phyloP scores from a whole-genome alignment of 2,797 vertebrate species.

The Platyrinchus mystaceus region DNA sequence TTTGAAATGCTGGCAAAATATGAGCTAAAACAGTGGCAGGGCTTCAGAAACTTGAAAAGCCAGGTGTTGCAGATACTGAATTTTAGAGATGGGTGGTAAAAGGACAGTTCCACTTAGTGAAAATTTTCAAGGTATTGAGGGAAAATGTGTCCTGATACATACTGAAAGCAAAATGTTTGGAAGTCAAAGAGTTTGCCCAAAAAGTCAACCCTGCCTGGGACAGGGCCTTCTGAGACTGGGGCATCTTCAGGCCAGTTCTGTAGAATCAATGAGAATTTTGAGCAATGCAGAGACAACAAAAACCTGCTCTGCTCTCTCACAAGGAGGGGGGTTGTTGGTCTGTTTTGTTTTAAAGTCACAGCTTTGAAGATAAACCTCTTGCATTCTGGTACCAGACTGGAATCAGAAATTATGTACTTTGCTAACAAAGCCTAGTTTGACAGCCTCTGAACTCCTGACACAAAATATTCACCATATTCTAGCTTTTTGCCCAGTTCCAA shows the following conservation, averaged over 20 bases:
- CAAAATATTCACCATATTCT: background rate
- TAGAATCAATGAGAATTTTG: background rate
- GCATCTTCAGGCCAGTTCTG: background rate
- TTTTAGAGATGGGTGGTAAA: background rate
- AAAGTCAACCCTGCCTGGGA: background rate
- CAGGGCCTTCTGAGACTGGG: background rate
- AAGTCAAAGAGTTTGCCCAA: background rate
- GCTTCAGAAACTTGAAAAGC: background rate
- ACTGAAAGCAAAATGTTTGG: background rate
- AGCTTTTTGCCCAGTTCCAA: background rate
- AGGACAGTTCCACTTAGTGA: background rate
- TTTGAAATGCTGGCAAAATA: background rate
- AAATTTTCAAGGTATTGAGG: background rate
- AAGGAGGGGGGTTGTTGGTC: fast-evolving
- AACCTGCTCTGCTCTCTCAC: background rate
- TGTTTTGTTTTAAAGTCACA: background rate
- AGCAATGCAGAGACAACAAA: background rate
- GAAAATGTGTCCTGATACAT: background rate
- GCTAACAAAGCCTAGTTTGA: background rate
- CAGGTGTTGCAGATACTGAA: background rate
- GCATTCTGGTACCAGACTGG: background rate
- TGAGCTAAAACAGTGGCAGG: background rate
- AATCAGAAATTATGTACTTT: background rate
- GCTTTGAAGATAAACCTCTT: background rate
- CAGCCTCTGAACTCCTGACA: background rate